These are phyloP conservation scores for Automeris io DNA, from an alignment of 2,888 invertebrate species.

Conservation along the genomic window DNA sequence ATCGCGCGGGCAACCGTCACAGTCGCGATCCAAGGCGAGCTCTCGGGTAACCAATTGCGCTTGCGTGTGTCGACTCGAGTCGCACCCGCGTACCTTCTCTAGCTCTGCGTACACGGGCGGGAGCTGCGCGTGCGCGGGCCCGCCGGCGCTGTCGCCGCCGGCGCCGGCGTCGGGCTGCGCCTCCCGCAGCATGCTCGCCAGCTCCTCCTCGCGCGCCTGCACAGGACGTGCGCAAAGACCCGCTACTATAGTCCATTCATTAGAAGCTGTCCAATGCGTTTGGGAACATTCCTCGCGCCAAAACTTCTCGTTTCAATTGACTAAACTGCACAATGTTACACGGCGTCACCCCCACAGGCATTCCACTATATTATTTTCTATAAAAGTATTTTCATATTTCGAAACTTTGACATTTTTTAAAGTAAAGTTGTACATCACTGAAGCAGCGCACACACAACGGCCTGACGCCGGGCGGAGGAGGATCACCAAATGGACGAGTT, in stretches of 20 bases:
- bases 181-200: constrained; percentile 61
- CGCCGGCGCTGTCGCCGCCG: constrained; percentile 13
- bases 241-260: background rate
- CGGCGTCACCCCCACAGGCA: no score
- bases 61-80: background rate
- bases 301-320: no score
- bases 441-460: no score
- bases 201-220: constrained; percentile 79
- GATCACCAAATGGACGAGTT: no score
- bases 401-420: no score
- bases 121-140: constrained; percentile 14
- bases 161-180: constrained; percentile 26
- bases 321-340: no score
- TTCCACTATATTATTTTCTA: no score
- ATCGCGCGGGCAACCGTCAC: background rate
- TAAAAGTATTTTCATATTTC: no score
- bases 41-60: no score
- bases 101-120: constrained; percentile 18
- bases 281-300: no score
- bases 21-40: background rate
- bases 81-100: constrained; percentile 16
- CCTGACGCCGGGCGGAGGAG: no score
- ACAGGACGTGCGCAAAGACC: background rate
- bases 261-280: constrained; percentile 12
- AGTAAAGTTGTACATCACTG: no score